These are phyloP conservation scores for Takifugu ocellatus DNA, from an alignment of 2,797 vertebrate species.

Conservation along the genomic window DNA sequence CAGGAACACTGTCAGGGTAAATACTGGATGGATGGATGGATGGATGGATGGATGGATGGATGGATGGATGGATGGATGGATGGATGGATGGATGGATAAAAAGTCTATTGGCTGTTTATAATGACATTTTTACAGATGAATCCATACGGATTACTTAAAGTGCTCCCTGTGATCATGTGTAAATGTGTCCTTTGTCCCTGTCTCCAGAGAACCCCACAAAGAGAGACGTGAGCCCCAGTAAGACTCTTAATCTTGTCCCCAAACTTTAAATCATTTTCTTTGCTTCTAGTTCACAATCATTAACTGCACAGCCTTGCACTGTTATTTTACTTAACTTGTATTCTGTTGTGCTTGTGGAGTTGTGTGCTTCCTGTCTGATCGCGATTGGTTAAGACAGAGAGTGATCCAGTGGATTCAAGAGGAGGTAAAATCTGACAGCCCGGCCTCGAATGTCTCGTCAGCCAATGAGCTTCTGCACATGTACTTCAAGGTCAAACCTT, in stretches of 20 bases:
- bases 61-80: too few relatives aligned
- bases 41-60: too few relatives aligned
- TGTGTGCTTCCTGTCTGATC: constrained; percentile 52
- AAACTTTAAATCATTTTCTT: not conserved
- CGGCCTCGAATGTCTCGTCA: constrained; percentile 10
- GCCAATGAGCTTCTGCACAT: constrained; percentile 18
- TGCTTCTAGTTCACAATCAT: not conserved
- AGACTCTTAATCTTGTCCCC: constrained; percentile 22
- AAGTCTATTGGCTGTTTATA: too few relatives aligned
- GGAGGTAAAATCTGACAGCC: constrained; percentile 11
- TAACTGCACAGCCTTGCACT: not conserved
- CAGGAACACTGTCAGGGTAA: constrained; percentile 77
- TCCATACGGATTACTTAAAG: too few relatives aligned
- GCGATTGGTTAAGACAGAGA: constrained; percentile 46
- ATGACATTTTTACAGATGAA: too few relatives aligned
- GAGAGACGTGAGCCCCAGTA: constrained; percentile 42
- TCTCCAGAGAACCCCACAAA: constrained; percentile 36
- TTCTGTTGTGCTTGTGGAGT: constrained; percentile 19
- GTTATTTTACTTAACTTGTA: not conserved
- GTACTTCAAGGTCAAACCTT: constrained; percentile 45
- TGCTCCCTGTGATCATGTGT: not conserved
- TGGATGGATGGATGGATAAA: too few relatives aligned
- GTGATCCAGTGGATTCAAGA: constrained; percentile 54
- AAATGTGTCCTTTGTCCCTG: not conserved
- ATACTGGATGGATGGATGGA: not conserved